A percentile compares a stretch with the other conserved stretches of the same genome.
Conservation (phyloP, 2,113 vertebrate species). For the Ceyx cyanopectus region DNA sequence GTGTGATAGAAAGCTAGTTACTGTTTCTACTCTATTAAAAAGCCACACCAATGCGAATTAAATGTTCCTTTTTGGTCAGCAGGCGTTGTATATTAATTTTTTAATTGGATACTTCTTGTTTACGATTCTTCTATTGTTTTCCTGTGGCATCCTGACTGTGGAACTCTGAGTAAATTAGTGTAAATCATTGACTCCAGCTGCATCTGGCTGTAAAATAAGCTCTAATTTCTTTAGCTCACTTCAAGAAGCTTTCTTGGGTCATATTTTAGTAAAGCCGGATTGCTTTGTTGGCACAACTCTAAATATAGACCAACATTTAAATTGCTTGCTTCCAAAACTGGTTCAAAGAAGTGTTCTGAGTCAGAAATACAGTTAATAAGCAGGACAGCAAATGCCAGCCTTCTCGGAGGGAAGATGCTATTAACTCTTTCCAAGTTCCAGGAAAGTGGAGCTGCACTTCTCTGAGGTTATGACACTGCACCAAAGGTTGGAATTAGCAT, state of each 20-base stretch:
- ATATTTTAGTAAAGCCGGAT: not conserved
- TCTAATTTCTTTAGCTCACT: not conserved
- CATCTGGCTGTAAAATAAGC: conserved; percentile 8
- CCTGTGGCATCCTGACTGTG: not conserved
- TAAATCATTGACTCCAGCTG: not conserved
- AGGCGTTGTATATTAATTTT: not conserved
- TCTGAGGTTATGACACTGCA: not conserved
- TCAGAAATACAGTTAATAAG: not conserved
- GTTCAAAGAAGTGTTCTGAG: not conserved
- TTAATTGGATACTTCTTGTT: not conserved
- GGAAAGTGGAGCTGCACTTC: not conserved
- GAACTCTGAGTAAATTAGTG: not conserved
- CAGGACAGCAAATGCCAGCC: not conserved
- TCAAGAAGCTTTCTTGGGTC: not conserved
- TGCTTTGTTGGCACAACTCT: conserved; percentile 2
- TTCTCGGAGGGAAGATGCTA: not conserved
- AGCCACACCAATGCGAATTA: not conserved
- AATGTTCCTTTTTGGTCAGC: not conserved
- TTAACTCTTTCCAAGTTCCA: not conserved
- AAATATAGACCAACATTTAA: not conserved
- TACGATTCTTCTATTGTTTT: not conserved
- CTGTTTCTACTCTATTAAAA: not conserved
- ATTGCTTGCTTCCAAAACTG: not conserved
- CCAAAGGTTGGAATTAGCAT: not conserved
- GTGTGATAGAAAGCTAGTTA: not conserved